These are phyloP conservation scores for Pristis pectinata DNA, from an alignment of 2,797 vertebrate species.

Conservation along the genomic window DNA sequence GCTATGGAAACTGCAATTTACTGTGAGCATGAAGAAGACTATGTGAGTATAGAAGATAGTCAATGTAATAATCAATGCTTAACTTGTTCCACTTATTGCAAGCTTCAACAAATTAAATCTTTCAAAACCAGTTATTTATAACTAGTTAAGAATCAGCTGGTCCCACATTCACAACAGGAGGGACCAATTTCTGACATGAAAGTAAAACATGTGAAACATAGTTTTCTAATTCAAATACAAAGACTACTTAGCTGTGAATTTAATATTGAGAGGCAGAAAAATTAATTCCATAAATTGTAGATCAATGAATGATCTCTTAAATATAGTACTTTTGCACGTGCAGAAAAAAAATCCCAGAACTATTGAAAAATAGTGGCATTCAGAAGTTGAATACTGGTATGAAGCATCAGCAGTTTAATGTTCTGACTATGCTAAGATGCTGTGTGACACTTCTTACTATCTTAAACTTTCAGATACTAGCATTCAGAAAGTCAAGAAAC, in stretches of 20 bases:
- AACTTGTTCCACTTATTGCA: not conserved
- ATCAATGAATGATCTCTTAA: not conserved
- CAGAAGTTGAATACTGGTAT: not conserved
- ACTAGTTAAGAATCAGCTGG: not conserved
- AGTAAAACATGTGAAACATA: not conserved
- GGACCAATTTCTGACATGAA: not conserved
- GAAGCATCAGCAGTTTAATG: not conserved
- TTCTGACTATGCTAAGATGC: not conserved
- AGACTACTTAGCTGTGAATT: not conserved
- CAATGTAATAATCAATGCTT: not conserved
- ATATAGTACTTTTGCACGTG: not conserved
- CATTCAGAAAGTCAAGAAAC: not conserved
- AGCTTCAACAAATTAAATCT: not conserved
- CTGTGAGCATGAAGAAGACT: not conserved
- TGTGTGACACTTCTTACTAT: not conserved
- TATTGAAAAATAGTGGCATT: not conserved
- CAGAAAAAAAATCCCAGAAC: not conserved
- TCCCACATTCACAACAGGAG: not conserved
- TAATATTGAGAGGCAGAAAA: not conserved
- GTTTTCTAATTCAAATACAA: not conserved
- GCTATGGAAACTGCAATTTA: not conserved
- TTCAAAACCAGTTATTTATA: not conserved
- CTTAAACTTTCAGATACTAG: not conserved
- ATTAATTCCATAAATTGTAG: not conserved
- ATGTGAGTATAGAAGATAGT: not conserved